Percentiles rank a stretch among this genome's conserved stretches.
Conservation (phyloP, 2,888 invertebrate species). For the Rhingia campestris region DNA sequence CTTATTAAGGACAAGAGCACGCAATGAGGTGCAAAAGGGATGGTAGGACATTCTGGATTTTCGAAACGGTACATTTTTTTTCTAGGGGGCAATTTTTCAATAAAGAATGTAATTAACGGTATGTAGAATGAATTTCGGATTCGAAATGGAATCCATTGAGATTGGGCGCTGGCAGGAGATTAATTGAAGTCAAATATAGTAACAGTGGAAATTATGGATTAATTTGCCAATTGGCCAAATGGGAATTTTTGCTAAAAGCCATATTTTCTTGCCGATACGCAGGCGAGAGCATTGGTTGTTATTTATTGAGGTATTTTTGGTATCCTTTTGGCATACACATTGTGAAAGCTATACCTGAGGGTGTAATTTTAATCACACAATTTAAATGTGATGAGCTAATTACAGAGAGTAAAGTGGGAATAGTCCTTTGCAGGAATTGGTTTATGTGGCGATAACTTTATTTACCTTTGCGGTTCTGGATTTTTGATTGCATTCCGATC, state of each 20-base stretch:
- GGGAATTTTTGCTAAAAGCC: constrained; percentile 15
- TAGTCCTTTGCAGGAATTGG: too few species aligned
- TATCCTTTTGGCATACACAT: too few species aligned
- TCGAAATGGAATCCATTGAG: constrained; percentile 33
- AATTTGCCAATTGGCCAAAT: constrained; percentile 40
- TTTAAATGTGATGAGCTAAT: too few species aligned
- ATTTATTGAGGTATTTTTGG: background rate
- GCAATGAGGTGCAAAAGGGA: background rate
- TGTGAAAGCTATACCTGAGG: too few species aligned
- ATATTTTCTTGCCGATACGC: background rate
- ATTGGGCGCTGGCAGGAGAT: constrained; percentile 44
- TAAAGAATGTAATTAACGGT: constrained; percentile 64
- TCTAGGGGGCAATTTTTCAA: constrained; percentile 53
- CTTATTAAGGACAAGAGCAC: background rate
- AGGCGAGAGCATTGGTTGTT: background rate
- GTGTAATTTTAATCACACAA: too few species aligned
- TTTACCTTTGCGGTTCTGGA: too few species aligned
- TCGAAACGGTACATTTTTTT: constrained; percentile 4
- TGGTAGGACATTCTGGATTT: constrained; percentile 3
- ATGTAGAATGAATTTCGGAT: constrained; percentile 27
- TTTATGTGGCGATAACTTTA: too few species aligned
- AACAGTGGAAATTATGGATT: constrained; percentile 46
- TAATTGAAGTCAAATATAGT: constrained; percentile 60
- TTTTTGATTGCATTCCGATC: too few species aligned
- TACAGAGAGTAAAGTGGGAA: too few species aligned